phyloP scores from a whole-genome alignment of 2,113 vertebrate genomes.

The Archocentrus centrarchus region DNA sequence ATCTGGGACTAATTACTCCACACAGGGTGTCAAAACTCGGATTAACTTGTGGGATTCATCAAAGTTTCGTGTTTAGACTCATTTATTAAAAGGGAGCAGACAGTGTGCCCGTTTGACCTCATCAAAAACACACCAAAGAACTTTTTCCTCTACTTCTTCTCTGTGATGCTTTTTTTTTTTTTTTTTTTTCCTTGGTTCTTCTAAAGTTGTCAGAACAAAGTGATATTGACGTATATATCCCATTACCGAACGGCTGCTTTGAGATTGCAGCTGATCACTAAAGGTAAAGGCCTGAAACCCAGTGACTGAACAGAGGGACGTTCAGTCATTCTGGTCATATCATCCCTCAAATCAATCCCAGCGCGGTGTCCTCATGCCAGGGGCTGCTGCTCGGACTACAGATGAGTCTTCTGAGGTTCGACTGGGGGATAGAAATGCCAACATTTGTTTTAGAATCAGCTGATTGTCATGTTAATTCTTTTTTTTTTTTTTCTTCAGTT shows the following conservation, averaged over 20 bases:
- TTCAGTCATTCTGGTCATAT: constrained; percentile 39
- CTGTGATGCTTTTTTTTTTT: background rate
- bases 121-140: constrained; percentile 21
- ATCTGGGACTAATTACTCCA: constrained; percentile 78
- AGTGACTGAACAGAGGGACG: constrained; percentile 30
- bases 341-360: constrained; percentile 35
- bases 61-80: constrained; percentile 41
- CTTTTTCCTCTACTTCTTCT: constrained; percentile 6
- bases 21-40: constrained; percentile 63
- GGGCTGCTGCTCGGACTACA: constrained; percentile 25
- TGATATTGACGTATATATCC: constrained; percentile 33
- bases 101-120: constrained; percentile 36
- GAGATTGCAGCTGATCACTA: constrained; percentile 66
- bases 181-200: background rate
- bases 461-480: constrained; percentile 67
- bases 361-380: background rate
- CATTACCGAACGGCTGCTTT: constrained; percentile 27
- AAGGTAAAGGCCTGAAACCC: constrained; percentile 40
- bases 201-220: constrained; percentile 48
- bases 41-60: constrained; percentile 63
- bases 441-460: constrained; percentile 64
- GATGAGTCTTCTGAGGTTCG: constrained; percentile 27
- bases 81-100: constrained; percentile 41
- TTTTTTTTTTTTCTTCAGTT: no score
- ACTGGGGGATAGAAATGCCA: constrained; percentile 23